Evolutionary conservation across 1,140 invertebrate species (phyloP).

Genomic region (Drosophila kepulauana): DNA sequence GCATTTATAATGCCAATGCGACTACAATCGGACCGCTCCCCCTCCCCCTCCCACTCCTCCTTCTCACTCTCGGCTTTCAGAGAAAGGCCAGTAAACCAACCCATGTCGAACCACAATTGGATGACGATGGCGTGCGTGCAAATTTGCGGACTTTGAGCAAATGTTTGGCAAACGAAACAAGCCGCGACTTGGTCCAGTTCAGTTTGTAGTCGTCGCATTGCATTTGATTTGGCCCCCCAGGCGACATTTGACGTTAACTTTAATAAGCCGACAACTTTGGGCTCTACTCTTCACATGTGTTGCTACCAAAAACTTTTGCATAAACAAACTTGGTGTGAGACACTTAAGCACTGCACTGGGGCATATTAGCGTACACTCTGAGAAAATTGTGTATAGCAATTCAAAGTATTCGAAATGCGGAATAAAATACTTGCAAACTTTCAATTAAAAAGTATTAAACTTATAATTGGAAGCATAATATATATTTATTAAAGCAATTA

Average conservation of each 20-base stretch:
- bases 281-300: conserved; percentile 61
- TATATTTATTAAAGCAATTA: too few species aligned
- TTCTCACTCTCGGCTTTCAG: background rate
- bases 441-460: too few species aligned
- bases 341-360: conserved; percentile 12
- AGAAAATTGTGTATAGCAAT: too few species aligned
- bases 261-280: conserved; percentile 59
- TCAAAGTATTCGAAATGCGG: too few species aligned
- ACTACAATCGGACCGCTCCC: background rate
- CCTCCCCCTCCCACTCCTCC: background rate
- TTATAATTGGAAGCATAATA: too few species aligned
- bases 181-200: background rate
- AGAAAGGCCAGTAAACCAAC: conserved; percentile 24
- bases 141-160: background rate
- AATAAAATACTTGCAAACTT: too few species aligned
- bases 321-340: conserved; percentile 7
- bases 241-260: conserved; percentile 56
- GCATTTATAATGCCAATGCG: conserved; percentile 55
- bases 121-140: background rate
- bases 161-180: background rate
- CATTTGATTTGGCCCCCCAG: conserved; percentile 64
- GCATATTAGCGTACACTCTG: conserved; percentile 21
- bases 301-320: conserved; percentile 38
- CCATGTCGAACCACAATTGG: background rate
- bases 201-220: background rate